A percentile compares a stretch with the other conserved stretches of the same genome.
phyloP scores from a whole-genome alignment of 2,113 vertebrate species.

The Macrotis lagotis region DNA sequence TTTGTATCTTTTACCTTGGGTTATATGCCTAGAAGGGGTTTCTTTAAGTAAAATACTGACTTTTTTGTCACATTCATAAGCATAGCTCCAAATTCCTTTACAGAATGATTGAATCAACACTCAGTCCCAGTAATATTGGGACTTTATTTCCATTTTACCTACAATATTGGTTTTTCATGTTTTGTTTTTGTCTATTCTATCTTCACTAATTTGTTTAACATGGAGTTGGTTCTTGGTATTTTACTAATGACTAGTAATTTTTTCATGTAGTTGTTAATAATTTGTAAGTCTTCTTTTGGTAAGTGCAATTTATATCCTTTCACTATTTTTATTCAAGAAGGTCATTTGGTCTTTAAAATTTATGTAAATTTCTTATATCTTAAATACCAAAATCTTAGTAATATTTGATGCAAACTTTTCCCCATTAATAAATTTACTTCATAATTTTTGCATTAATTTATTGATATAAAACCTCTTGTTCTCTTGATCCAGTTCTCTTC shows the following conservation, averaged over 20 bases:
- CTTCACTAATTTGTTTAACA: neutral
- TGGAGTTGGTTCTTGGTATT: neutral
- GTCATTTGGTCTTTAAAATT: neutral
- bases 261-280: neutral
- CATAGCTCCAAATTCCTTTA: neutral
- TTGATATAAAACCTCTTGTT: neutral
- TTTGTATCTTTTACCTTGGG: neutral
- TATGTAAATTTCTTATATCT: neutral
- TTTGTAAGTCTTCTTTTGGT: neutral
- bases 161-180: neutral
- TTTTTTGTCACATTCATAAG: neutral
- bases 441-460: neutral
- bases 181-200: too few species aligned
- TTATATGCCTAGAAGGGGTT: neutral
- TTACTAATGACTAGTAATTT: neutral
- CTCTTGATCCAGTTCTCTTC: neutral
- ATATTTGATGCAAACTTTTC: neutral
- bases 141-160: neutral
- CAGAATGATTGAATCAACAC: neutral
- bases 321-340: neutral
- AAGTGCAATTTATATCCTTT: neutral
- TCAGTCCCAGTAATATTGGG: neutral
- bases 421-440: neutral
- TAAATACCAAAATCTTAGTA: neutral
- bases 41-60: neutral